Conservation (phyloP, 2,797 vertebrate species). For the Trichosurus vulpecula region DNA sequence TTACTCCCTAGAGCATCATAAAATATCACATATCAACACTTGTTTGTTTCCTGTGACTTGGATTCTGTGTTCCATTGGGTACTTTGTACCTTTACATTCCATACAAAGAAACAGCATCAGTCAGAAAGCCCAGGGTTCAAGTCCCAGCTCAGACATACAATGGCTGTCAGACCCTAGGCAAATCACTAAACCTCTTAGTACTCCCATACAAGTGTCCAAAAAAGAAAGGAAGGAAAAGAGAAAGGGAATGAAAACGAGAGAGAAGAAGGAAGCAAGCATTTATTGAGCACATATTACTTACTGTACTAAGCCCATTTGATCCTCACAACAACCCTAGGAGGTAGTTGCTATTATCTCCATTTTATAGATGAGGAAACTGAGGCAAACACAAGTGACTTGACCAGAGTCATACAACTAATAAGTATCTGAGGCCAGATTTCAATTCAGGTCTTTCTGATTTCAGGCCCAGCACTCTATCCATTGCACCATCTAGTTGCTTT, state of each 20-base stretch:
- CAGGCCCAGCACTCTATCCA: neutral
- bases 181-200: neutral
- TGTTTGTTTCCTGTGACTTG: neutral
- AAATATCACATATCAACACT: neutral
- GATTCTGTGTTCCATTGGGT: neutral
- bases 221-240: neutral
- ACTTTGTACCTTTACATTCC: neutral
- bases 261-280: neutral
- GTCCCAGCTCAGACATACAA: neutral
- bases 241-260: neutral
- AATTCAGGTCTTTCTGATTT: neutral
- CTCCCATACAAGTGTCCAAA: neutral
- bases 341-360: neutral
- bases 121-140: neutral
- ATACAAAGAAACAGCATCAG: neutral
- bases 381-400: neutral
- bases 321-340: neutral
- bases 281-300: neutral
- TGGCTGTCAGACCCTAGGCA: neutral
- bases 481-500: neutral
- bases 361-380: neutral
- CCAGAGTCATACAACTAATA: neutral
- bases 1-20: neutral
- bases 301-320: neutral
- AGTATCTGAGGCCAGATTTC: neutral